phyloP scores from a whole-genome alignment of 2,797 vertebrate genomes.

The Peromyscus melanophrys region DNA sequence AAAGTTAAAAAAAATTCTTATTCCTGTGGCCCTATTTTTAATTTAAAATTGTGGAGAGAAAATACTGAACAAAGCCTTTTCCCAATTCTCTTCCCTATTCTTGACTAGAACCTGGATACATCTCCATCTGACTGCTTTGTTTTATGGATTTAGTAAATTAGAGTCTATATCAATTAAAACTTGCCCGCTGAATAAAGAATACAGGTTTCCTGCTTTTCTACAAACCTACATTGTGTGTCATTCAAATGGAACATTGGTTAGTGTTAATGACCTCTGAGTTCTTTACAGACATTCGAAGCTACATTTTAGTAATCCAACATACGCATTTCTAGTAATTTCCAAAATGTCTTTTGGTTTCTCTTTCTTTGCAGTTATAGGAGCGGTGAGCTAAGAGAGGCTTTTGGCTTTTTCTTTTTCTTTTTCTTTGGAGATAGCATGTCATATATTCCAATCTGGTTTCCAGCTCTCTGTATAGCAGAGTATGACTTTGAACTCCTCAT shows the following conservation, averaged over 20 bases:
- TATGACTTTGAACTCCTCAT: background rate
- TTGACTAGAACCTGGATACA: background rate
- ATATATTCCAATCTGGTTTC: background rate
- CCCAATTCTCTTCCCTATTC: background rate
- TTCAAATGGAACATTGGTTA: background rate
- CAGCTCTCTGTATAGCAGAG: background rate
- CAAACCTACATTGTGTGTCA: background rate
- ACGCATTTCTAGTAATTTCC: background rate
- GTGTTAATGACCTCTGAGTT: background rate
- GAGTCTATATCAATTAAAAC: background rate
- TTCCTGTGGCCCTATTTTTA: conserved; percentile 20
- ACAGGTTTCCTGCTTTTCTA: background rate
- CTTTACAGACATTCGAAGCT: background rate
- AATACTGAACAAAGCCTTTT: background rate
- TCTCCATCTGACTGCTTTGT: background rate
- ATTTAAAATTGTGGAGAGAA: conserved; percentile 26
- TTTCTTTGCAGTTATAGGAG: background rate
- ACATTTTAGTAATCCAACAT: background rate
- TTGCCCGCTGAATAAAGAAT: background rate
- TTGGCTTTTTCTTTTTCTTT: background rate
- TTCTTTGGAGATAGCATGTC: background rate
- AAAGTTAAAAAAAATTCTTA: background rate
- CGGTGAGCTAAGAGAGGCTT: background rate
- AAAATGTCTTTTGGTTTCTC: background rate
- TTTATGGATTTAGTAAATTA: background rate